These are phyloP conservation scores for Psilopsiagon aurifrons DNA, from an alignment of 2,113 vertebrate species.

Conservation along the genomic window DNA sequence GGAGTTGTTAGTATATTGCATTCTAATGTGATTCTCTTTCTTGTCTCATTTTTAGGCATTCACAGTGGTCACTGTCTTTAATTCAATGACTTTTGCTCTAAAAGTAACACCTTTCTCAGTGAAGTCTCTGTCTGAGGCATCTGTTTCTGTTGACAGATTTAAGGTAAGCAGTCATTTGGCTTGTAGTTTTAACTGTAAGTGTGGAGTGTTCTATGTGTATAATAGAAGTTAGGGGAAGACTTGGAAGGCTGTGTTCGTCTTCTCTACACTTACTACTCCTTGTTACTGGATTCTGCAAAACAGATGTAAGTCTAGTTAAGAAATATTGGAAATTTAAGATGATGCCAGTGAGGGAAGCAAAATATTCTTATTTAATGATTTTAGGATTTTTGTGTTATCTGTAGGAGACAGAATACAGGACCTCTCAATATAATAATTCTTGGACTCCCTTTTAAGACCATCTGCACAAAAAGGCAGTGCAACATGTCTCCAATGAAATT, in stretches of 20 bases:
- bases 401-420: not conserved
- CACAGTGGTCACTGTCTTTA: conserved; percentile 94
- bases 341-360: not conserved
- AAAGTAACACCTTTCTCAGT: conserved; percentile 95
- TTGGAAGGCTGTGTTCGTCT: not conserved
- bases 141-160: conserved; percentile 89
- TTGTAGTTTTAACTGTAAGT: not conserved
- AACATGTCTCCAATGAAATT: not conserved
- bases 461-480: not conserved
- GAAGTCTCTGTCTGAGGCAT: conserved; percentile 91
- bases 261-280: not conserved
- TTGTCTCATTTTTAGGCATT: conserved; percentile 81
- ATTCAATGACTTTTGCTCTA: conserved; percentile 94
- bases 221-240: not conserved
- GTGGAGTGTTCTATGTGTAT: not conserved
- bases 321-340: not conserved
- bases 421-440: not conserved
- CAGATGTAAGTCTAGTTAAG: not conserved
- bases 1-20: not conserved
- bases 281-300: not conserved
- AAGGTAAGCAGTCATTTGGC: conserved; percentile 78
- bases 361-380: not conserved
- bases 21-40: not conserved
- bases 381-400: not conserved
- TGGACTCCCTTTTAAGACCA: not conserved